Evolutionary conservation across 2,113 vertebrate species (phyloP), one percentile per base, ranked within the genome.

Genomic region (Pteruthius melanotis): DNA sequence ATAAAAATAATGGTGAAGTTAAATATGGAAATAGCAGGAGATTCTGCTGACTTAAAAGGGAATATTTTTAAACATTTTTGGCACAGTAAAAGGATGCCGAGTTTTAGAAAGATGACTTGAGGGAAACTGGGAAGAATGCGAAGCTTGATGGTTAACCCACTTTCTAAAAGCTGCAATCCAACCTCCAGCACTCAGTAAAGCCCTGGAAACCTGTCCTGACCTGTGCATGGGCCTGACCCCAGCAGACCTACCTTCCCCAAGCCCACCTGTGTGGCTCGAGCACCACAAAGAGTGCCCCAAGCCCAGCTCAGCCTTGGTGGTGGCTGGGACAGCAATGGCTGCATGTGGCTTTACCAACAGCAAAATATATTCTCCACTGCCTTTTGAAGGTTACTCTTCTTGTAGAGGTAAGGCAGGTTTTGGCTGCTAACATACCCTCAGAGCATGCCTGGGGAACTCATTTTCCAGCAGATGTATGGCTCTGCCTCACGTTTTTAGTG

Each of bases 61-160:
- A 95, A 81, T 95, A 75, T 78, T 77, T 83, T 64, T 44, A 26
- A 87, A 63, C 69, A 53, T 75, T 85, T 94, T 78, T 93, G 80
- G 76, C 65, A 63, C 30, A 65, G 22, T 23, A 79, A 79, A 88
- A 31, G 28, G 10, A 42, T 54, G 39, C 21, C 10, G 1, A 87
- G 65, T 50, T 90, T 93, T 69, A 82, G 56, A 81, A 88, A 35
- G 45, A 44, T 57, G 8, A 23, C 56, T 79, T 50, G 60, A 39
- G 60, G 22, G 15, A 72, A 90, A 53, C 0, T 26, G 20, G 45
- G 57, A 87, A 83, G 15, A 33, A 31, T 11, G 8, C 19, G 3
- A 76, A 59, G 10, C 50, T n/a, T 76, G 35, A 31, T 63, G n/a
- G 63, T 23, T 94, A 78, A 40, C 33, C 35, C 78, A 64, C 45